Conservation (phyloP, 2,797 vertebrate genomes). For the Tangara arthus region DNA sequence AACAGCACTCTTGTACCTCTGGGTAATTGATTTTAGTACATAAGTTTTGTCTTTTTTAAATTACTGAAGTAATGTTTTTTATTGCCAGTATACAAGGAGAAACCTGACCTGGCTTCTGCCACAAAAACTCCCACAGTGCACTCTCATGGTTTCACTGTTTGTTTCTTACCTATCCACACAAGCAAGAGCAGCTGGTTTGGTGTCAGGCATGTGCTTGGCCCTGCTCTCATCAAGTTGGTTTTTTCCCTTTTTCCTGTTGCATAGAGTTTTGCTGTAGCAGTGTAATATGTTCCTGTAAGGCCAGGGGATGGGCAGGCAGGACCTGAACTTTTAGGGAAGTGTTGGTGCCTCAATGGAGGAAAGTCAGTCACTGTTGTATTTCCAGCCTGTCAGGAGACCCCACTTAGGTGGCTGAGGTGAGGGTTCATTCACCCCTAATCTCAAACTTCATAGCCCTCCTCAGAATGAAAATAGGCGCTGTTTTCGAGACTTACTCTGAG, state of each 20-base stretch:
- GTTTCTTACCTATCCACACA: background rate
- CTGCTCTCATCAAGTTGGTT: background rate
- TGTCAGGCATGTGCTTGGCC: background rate
- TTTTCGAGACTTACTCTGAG: background rate
- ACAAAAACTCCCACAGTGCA: fast-evolving
- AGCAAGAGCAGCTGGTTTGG: background rate
- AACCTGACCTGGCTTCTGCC: background rate
- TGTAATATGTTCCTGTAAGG: background rate
- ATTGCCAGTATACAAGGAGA: background rate
- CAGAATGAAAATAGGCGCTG: background rate
- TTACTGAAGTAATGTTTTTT: background rate
- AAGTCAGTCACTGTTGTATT: background rate
- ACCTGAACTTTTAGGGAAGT: background rate
- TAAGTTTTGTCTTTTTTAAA: background rate
- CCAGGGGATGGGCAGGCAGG: background rate
- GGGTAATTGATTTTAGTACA: background rate
- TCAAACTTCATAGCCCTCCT: background rate
- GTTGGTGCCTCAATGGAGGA: background rate
- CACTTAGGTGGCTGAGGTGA: background rate
- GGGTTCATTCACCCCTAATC: background rate
- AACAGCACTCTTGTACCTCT: background rate
- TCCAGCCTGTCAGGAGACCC: background rate
- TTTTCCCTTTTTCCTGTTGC: background rate
- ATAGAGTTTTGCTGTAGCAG: background rate
- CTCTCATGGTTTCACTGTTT: background rate